These are phyloP conservation scores for Phoenicopterus ruber DNA, from an alignment of 2,113 vertebrate genomes.

Conservation along the genomic window DNA sequence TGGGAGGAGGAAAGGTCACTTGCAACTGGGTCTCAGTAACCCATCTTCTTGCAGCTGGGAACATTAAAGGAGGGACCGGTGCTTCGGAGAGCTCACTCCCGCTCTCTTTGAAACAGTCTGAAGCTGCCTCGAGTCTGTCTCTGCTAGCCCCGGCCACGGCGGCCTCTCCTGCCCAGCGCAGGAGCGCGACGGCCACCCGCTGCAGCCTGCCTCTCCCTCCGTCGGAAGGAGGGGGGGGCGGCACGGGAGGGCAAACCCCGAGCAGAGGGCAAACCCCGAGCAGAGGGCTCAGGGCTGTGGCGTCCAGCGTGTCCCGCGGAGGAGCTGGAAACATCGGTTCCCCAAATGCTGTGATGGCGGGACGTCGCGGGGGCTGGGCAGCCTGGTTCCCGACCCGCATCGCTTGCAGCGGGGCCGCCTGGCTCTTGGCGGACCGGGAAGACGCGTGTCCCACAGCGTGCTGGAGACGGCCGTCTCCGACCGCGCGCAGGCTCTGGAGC, in stretches of 20 bases:
- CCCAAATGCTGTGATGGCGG: rapidly evolving
- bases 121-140: no score
- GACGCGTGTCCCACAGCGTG: background rate
- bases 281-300: background rate
- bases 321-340: background rate
- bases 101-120: background rate
- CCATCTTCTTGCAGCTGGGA: background rate
- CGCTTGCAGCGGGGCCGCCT: rapidly evolving
- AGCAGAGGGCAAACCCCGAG: background rate
- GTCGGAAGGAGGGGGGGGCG: background rate
- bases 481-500: rapidly evolving
- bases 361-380: background rate
- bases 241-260: no score
- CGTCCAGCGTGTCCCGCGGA: no score
- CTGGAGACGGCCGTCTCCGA: background rate
- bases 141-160: rapidly evolving
- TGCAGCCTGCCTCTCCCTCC: background rate
- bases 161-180: no score
- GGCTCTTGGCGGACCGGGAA: background rate
- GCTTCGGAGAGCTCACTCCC: background rate
- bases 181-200: background rate
- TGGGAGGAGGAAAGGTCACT: background rate
- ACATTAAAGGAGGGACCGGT: background rate
- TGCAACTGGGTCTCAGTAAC: background rate
- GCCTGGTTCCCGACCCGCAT: background rate